Evolutionary conservation across 2,113 vertebrate species (phyloP), one percentile per base, ranked within the genome.

Genomic region (Sakesphorus luctuosus): DNA sequence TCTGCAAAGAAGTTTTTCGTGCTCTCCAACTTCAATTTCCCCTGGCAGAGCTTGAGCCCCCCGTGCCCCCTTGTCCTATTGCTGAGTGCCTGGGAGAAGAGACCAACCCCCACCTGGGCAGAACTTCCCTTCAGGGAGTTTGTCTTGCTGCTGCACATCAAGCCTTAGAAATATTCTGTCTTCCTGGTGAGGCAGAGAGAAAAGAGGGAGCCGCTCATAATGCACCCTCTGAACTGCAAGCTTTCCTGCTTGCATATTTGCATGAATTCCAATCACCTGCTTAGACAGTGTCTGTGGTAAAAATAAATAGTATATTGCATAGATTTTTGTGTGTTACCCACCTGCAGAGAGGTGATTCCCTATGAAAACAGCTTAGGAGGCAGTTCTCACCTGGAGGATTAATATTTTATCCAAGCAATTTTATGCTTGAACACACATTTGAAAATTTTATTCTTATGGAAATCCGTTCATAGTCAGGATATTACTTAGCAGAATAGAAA

Each of bases 391-490:
- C 81, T 82, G 23, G 35, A 55, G 62, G 67, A 89, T 91, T 89
- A 95, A 87, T 84, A 83, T 96, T 91, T 82, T 89, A 93, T 87
- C 87, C n/a, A 49, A 89, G 68, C 79, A 61, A 79, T 93, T 95
- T 94, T 92, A 89, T 83, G 78, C 84, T 73, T 87, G 67, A 87
- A 66, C 55, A 76, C 58, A 66, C 69, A 38, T 73, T 73, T 93
- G 84, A 85, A 87, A 61, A 89, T 58, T 72, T 63, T 82, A 50
- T 84, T 89, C 53, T 56, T 76, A 53, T 2, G 66, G 77, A 96
- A 85, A 87, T 84, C 26, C 72, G 36, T 59, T 84, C 20, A 0
- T 91, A 44, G 43, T 78, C 76, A 67, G 40, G 24, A 20, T 68
- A 49, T 10, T 93, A 67, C 50, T 74, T 47, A 65, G 58, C 56